Base-by-base conservation (phyloP, 2,888 invertebrate species). In the Odontocolon sp. region DNA sequence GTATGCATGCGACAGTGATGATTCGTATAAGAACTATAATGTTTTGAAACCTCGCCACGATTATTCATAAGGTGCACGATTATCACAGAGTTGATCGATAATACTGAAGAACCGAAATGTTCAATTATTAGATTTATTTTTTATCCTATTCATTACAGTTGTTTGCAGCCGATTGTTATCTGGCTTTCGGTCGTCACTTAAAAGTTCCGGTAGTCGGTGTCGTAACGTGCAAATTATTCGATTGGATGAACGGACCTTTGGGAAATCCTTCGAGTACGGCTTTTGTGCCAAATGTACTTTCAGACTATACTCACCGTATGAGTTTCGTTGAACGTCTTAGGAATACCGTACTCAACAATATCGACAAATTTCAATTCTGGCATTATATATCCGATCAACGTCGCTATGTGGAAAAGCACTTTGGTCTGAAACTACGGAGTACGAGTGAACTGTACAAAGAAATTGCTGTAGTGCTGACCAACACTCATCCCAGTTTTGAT, bases 381-480 rank as follows among this genome's bases (percentile, higher is more conserved):
- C 78, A 80, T 21, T 63, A 81, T 14, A 31, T 78, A n/a, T 40
- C 21, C 0, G 0, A 3, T 0, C 86, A 87, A 74, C 8, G 68
- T 2, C 33, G 38, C 0, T 18, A 57, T 3, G 79, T 87, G 0
- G 82, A 81, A n/a, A 70, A 85, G 16, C 16, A 82, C 26, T 83
- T 89, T 31, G 83, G 83, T 4, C 47, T 79, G 2, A 78, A 84
- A 0, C 59, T 63, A 18, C 59, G 79, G 0, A 3, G 21, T 3
- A 77, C 82, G 2, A 21, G 23, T 0, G 83, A 85, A 2, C 28
- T 88, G 5, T 72, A 84, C 18, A 83, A 80, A n/a, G 87, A 89
- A 57, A 36, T 90, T 59, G 69, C 85, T 6, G 31, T 91, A 1
- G 80, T 86, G 91, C 91, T 79, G 91, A 92, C 1, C 77, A 93